A percentile compares a stretch with the other conserved stretches of the same genome.
Evolutionary conservation across 2,888 invertebrate genomes (phyloP).

Genomic region (Amphipyra berbera): DNA sequence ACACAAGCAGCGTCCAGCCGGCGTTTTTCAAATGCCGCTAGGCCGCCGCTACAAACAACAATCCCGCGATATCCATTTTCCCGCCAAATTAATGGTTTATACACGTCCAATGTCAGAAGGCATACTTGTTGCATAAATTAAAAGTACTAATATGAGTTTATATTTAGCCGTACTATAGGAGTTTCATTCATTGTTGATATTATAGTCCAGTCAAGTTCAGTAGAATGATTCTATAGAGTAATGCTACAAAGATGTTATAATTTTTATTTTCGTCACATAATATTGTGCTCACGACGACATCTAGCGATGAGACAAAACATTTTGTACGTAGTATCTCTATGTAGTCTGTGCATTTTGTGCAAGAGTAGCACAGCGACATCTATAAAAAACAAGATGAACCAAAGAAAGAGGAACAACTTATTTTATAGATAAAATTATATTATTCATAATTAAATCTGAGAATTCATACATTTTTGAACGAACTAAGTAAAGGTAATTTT

Average conservation of each 20-base stretch:
- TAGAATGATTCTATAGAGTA: background rate
- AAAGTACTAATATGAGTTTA: background rate
- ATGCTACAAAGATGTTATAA: background rate
- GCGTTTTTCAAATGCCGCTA: constrained; percentile 72
- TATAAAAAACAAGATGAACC: background rate
- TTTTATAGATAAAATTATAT: no score
- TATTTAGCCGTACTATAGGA: constrained; percentile 28
- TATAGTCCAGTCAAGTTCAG: constrained; percentile 25
- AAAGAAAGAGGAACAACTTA: background rate
- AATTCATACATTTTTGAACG: background rate
- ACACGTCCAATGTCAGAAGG: constrained; percentile 25
- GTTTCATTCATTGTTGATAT: constrained; percentile 30
- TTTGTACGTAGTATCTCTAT: no score
- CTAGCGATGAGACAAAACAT: constrained; percentile 13
- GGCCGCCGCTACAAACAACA: constrained; percentile 63
- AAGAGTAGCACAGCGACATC: constrained; percentile 26
- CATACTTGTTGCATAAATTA: background rate
- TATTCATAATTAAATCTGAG: background rate
- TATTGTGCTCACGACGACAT: constrained; percentile 28
- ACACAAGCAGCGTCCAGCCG: constrained; percentile 64
- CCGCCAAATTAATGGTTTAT: constrained; percentile 64
- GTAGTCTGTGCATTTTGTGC: no score
- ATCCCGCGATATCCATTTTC: constrained; percentile 53
- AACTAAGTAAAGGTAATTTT: no score
- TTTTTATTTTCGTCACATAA: constrained; percentile 26